phyloP scores from a whole-genome alignment of 1,140 invertebrate species.

The Lutraria rhynchaena region DNA sequence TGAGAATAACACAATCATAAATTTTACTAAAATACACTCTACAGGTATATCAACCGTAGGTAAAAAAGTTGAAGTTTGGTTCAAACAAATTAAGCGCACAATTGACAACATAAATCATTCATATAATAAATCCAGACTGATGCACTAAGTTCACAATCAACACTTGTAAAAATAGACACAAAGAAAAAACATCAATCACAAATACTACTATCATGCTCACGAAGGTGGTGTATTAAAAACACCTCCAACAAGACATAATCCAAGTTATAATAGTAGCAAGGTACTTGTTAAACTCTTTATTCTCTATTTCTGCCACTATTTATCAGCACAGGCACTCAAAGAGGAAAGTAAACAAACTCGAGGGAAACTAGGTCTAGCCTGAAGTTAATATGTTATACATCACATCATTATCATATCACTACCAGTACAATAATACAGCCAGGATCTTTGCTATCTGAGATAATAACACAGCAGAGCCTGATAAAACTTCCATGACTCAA shows the following conservation, averaged over 20 bases:
- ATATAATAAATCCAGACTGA: not conserved
- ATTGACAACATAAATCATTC: not conserved
- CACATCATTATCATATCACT: not conserved
- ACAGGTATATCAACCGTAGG: not conserved
- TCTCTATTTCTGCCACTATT: conserved; percentile 15
- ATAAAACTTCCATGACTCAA: not conserved
- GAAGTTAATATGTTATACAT: conserved; percentile 22
- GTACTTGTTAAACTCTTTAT: conserved; percentile 43
- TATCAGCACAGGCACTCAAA: conserved; percentile 43
- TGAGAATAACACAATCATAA: no score
- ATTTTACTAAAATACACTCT: not conserved
- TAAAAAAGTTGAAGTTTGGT: not conserved
- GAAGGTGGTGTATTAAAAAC: not conserved
- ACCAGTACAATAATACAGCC: no score
- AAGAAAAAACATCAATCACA: no score
- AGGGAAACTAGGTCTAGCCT: conserved; percentile 45
- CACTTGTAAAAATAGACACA: not conserved
- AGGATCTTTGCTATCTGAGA: no score
- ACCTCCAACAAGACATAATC: not conserved
- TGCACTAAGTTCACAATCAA: not conserved
- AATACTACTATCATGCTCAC: not conserved
- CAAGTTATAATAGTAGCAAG: not conserved
- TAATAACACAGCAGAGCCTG: not conserved
- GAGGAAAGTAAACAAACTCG: conserved; percentile 51
- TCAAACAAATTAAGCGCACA: not conserved